These are phyloP conservation scores for Halesus radiatus DNA, from an alignment of 1,140 invertebrate genomes.

Conservation along the genomic window DNA sequence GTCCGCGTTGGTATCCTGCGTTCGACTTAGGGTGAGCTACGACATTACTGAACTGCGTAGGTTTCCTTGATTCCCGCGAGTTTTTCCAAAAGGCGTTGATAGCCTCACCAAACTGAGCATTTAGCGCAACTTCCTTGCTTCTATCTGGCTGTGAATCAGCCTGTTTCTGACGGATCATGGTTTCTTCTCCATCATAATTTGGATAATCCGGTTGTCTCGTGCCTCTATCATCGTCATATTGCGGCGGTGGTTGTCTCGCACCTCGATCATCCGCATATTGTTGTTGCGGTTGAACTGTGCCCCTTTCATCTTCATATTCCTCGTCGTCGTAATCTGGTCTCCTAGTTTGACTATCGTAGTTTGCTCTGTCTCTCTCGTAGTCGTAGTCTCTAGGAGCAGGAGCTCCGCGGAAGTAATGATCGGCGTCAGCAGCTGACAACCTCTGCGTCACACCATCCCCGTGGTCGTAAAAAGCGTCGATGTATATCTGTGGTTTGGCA, in stretches of 20 bases:
- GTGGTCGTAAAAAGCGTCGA: slow-evolving; percentile 66
- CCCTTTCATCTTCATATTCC: slow-evolving; percentile 56
- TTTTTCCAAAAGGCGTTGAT: slow-evolving; percentile 64
- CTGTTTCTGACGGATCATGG: slow-evolving; percentile 58
- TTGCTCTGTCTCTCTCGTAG: slow-evolving; percentile 34
- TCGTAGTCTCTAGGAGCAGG: slow-evolving; percentile 40
- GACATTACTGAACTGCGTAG: slow-evolving; percentile 28
- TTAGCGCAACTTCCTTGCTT: slow-evolving; percentile 55
- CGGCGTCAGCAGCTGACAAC: slow-evolving; percentile 64
- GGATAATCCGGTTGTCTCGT: slow-evolving; percentile 53
- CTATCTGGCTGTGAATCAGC: slow-evolving; percentile 61
- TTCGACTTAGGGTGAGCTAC: slow-evolving; percentile 22
- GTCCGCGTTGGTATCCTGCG: slow-evolving; percentile 1
- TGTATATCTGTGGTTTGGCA: slow-evolving; percentile 64
- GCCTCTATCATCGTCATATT: slow-evolving; percentile 60
- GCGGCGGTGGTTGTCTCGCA: slow-evolving; percentile 27
- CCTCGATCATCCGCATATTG: slow-evolving; percentile 63
- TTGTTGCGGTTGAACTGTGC: slow-evolving; percentile 51
- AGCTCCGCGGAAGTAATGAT: slow-evolving; percentile 54
- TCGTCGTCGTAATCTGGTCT: slow-evolving; percentile 11
- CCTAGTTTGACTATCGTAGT: slow-evolving; percentile 48
- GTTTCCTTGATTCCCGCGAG: slow-evolving; percentile 26
- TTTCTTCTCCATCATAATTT: slow-evolving; percentile 64
- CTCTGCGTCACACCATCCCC: slow-evolving; percentile 64
- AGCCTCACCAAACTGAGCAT: slow-evolving; percentile 61